A percentile compares a stretch with the other conserved stretches of the same genome.
These are phyloP conservation scores for Eupithecia inturbata DNA, from an alignment of 2,888 invertebrate species.

Conservation along the genomic window DNA sequence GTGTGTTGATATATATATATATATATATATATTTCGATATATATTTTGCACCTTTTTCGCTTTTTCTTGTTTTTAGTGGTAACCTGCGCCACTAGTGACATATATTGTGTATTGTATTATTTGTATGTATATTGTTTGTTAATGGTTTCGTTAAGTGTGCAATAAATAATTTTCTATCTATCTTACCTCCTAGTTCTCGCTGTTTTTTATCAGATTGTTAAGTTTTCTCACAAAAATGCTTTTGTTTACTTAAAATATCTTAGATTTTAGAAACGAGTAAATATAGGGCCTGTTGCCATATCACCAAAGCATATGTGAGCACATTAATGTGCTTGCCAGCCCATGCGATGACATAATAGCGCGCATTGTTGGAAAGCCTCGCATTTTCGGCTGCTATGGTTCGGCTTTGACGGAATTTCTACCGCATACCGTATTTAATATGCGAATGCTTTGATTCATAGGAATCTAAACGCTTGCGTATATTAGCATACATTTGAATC, in stretches of 20 bases:
- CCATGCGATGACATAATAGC: constrained; percentile 11
- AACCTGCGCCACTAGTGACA: too few species aligned
- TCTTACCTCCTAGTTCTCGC: not conserved
- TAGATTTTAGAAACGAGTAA: not conserved
- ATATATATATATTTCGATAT: too few species aligned
- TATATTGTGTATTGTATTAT: too few species aligned
- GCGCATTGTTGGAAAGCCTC: not conserved
- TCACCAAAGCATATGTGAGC: not conserved
- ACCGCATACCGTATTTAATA: not conserved
- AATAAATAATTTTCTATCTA: too few species aligned
- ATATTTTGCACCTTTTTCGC: too few species aligned
- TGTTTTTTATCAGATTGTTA: not conserved
- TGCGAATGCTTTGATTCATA: constrained; percentile 1
- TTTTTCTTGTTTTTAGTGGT: too few species aligned
- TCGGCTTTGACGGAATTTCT: constrained; percentile 11
- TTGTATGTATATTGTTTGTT: too few species aligned
- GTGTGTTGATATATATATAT: too few species aligned
- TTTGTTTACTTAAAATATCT: not conserved
- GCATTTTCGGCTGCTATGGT: not conserved
- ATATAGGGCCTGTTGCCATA: not conserved
- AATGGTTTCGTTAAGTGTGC: too few species aligned
- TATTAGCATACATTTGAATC: not conserved
- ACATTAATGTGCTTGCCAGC: constrained; percentile 7
- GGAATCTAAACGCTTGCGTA: not conserved
- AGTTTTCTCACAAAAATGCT: not conserved